Base-by-base conservation (phyloP, 2,113 vertebrate genomes). In the Otis tarda region DNA sequence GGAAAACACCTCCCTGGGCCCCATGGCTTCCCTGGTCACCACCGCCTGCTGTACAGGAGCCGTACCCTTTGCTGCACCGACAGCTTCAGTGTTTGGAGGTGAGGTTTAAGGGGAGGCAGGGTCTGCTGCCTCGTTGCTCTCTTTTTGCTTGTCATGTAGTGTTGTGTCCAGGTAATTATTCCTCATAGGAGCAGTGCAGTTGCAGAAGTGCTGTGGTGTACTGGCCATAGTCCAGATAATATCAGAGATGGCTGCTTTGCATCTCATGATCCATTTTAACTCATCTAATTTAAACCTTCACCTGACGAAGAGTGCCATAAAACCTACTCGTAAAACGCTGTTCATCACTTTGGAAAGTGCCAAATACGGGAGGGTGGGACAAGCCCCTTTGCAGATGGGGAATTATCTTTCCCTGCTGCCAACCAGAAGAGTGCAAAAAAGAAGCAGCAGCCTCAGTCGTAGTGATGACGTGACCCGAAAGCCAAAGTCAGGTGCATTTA, bases 231-330 rank as follows among this genome's bases (percentile, higher is more conserved):
- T 82, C 97, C 97, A 97, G 92, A 33, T 68, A 79, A 84, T 95
- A 96, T 75, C 79, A 94, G 93, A 87, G 68, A 85, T 7, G 78
- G 83, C 85, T 83, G 79, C 61, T 83, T 91, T 94, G 68, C 95
- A 83, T 94, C 96, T 97, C 94, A 76, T 59, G 82, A 91, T 71
- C 95, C 87, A 5, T 92, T 97, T 97, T 89, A 97, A 94, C 82
- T 90, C 90, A 49, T 90, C 91, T 96, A 90, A 96, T 97, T 97
- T 96, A 96, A 97, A 93, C 94, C 52, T 96, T 90, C 92, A 87
- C 86, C 91, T 96, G 90, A 94, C 77, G 85, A 75, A 92, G 74
- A 86, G 60, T 71, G 69, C 86, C 94, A 82, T 89, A 87, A 97
- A 96, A 93, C 59, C 49, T 76, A 75, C 67, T 94, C 12, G 3